Base-by-base conservation (phyloP, 2,888 invertebrate genomes). In the Kuschelorhynchus macadamiae region DNA sequence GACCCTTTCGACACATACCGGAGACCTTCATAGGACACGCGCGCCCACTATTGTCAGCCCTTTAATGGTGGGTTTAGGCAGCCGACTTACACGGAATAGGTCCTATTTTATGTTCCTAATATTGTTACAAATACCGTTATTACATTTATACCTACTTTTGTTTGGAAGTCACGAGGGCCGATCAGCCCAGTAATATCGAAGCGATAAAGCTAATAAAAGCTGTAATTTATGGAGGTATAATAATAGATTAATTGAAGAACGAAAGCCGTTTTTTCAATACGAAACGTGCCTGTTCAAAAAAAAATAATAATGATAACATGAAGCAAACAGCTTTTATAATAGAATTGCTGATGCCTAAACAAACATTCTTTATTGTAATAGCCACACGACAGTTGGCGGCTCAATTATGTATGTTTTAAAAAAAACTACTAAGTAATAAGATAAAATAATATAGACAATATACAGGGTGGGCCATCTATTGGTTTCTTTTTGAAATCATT, bases 41-140 rank as follows among this genome's bases (percentile, higher is more conserved):
- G 77, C 75, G 71, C 70, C 76, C 52, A 42, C 78, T 72, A 76
- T 78, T 77, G 76, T 77, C 76, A 74, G 71, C 72, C 68, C 52
- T 72, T 72, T 78, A 77, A 77, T 77, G 71, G 75, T 67, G 71
- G 78, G 77, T 78, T 65, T 77, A 74, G 76, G 44, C 73, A 67
- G 70, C 73, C 75, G 71, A 75, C 72, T 72, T 74, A 75, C 74
- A 74, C 71, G 71, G 46, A 61, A 66, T 59, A 71, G 71, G 73
- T 73, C 74, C 75, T 75, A 76, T 75, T 75, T 57, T 74, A 75
- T 74, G 73, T 71, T 67, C 74, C 70, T 73, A 76, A 77, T 76
- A 76, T 74, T 76, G 75, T 73, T 71, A 72, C 71, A 72, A 68
- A 74, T 69, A 70, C 74, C 53, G 55, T 71, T 72, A 74, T 74